Evolutionary conservation across 35 echinoderm and acorn worm genomes (phyloP).

Genomic region (Anneissia japonica): DNA sequence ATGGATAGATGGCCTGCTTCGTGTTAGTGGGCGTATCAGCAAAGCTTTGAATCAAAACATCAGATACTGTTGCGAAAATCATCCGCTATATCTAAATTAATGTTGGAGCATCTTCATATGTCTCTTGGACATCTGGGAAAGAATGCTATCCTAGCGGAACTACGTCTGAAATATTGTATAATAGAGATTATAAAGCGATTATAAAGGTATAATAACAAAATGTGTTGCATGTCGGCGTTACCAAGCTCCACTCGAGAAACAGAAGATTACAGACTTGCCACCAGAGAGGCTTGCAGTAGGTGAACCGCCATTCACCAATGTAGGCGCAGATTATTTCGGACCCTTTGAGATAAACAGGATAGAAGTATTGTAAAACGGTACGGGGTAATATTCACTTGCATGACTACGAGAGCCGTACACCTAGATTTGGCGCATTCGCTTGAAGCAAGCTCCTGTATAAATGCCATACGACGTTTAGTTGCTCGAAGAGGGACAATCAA

Average conservation of each 20-base stretch:
- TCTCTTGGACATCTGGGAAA: conserved; percentile 18
- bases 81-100: not conserved
- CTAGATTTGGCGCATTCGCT: not conserved
- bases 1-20: no score
- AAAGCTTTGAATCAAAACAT: no score
- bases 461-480: not conserved
- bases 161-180: conserved; percentile 21
- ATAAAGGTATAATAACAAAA: conserved; percentile 6
- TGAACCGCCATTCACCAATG: conserved; percentile 11
- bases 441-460: conserved; percentile 1
- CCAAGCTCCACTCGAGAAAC: not conserved
- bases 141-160: not conserved
- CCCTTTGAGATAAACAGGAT: not conserved
- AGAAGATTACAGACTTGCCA: conserved; percentile 4
- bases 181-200: conserved; percentile 7
- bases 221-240: not conserved
- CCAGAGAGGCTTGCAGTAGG: not conserved
- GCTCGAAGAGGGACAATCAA: conserved; percentile 3
- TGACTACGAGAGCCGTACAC: not conserved
- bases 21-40: no score
- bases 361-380: not conserved
- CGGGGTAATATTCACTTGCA: not conserved
- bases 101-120: conserved; percentile 2
- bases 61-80: no score
- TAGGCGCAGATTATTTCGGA: not conserved